Conservation (phyloP, 2,113 vertebrate species). For the Archocentrus centrarchus region DNA sequence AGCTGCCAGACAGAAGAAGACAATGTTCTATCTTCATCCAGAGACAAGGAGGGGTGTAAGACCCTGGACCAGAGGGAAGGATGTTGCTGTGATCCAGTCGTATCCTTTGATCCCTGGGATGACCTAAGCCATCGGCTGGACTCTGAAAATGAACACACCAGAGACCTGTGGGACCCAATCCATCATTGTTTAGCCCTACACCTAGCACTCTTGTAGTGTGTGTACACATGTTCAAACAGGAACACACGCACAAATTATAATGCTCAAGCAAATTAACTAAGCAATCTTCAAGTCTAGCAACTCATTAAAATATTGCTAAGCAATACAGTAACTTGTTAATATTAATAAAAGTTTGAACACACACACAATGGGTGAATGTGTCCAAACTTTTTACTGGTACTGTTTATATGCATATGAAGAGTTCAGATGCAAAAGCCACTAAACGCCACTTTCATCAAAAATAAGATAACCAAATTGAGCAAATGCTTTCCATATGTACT, state of each 20-base stretch:
- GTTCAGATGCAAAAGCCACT: no score
- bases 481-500: no score
- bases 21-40: constrained; percentile 57
- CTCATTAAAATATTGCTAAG: neutral
- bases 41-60: constrained; percentile 14
- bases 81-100: constrained; percentile 59
- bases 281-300: neutral
- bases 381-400: no score
- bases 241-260: constrained; percentile 5
- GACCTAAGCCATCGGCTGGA: constrained; percentile 65
- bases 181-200: constrained; percentile 61
- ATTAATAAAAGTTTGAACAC: neutral
- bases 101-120: constrained; percentile 75
- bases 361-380: no score
- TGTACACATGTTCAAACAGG: neutral
- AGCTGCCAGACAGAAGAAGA: constrained; percentile 47
- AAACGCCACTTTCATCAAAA: no score
- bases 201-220: constrained; percentile 12
- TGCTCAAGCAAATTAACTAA: neutral
- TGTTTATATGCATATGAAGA: no score
- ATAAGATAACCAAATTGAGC: no score
- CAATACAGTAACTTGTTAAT: neutral
- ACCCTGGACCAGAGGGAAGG: constrained; percentile 53
- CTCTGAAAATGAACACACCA: constrained; percentile 70
- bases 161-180: constrained; percentile 65